Evolutionary conservation across 2,113 vertebrate species (phyloP), one percentile per base, ranked within the genome.

Genomic region (Sceloporus undulatus): DNA sequence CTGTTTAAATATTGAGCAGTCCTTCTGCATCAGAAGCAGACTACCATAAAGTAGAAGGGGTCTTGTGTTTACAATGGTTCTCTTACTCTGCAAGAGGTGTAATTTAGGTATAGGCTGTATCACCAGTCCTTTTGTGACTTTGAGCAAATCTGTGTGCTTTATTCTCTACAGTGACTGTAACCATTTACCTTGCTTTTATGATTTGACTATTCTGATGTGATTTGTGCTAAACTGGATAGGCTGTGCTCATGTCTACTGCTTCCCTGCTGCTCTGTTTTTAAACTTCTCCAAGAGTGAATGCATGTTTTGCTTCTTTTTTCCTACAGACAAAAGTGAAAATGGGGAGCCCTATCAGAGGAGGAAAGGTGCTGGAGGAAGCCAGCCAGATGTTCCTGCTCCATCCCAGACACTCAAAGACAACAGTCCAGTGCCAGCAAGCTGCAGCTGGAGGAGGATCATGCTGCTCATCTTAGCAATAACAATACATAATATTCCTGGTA

Each of bases 401-500:
- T 92, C 88, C 10, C 91, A 34, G 0, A 23, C 66, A 1, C 21
- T 92, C 90, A 95, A 68, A 62, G 96, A 91, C 0, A 38, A 29
- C 1, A 0, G 4, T 0, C 16, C 2, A 0, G 1, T 16, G 0
- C 87, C 89, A 0, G 23, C 92, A 0, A 91, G 90, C 75, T 96
- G 95, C 96, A 98, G 98, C 94, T 99, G 99, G 99, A 96, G 98
- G n/a, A 93, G 98, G 13, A 98, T 99, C 2, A 4, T 96, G 14
- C 97, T 99, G 85, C 97, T 99, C 83, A 99, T 99, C 92, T 94
- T 99, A 1, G 99, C 99, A 1, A 98, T 99, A 90, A 99, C 99
- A 92, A 98, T 99, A 91, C 99, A 99, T 96, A 99, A 99, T 93
- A 95, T 99, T 81, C 99, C 99, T 91, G 99, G 99, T 99, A 82